phyloP scores from a whole-genome alignment of 2,888 invertebrate genomes.

The Drymonia ruficornis region DNA sequence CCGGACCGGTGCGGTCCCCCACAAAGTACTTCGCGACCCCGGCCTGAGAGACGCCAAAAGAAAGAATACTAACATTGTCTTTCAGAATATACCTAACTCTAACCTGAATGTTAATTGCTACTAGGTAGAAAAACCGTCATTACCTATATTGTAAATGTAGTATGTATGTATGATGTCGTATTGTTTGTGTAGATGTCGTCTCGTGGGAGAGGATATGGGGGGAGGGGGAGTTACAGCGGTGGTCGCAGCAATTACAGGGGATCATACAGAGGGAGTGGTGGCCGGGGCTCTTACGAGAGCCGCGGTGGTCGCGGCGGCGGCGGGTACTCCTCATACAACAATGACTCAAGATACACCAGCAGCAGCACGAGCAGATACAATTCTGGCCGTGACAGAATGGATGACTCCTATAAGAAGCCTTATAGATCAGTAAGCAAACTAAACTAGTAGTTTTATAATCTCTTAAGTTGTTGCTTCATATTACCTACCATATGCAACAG shows the following conservation, averaged over 20 bases:
- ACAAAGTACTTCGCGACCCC: no score
- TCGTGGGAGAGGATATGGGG: slow-evolving; percentile 74
- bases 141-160: no score
- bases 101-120: no score
- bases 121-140: no score
- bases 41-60: no score
- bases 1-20: no score
- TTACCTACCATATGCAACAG: no score
- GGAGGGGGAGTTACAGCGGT: slow-evolving; percentile 65
- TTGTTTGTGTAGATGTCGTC: slow-evolving; percentile 64
- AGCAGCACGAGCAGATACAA: slow-evolving; percentile 68
- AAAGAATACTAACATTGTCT: no score
- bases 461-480: no score
- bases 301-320: slow-evolving; percentile 75
- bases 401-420: slow-evolving; percentile 77
- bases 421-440: slow-evolving; percentile 73
- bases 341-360: slow-evolving; percentile 71
- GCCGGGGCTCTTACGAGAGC: slow-evolving; percentile 69
- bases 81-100: no score
- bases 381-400: slow-evolving; percentile 68
- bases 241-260: slow-evolving; percentile 68
- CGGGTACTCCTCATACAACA: slow-evolving; percentile 71
- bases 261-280: slow-evolving; percentile 68
- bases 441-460: no score
- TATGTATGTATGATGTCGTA: no score